phyloP scores from a whole-genome alignment of 2,113 vertebrate species.

The Brachypodius melanocephalos region DNA sequence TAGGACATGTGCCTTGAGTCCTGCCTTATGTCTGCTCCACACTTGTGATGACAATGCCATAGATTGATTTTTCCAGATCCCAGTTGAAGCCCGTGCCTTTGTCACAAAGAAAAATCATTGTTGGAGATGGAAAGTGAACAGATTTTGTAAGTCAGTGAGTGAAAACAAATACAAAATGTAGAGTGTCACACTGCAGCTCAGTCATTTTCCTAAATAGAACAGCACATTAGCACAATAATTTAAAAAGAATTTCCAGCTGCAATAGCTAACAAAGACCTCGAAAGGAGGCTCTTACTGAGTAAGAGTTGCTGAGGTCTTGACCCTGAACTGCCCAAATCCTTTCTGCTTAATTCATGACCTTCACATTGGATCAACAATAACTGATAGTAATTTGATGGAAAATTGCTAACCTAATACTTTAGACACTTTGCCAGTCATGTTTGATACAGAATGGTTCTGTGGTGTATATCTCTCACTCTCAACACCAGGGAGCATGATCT shows the following conservation, averaged over 20 bases:
- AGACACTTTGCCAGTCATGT: not conserved
- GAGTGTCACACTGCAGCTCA: not conserved
- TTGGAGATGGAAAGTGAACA: not conserved
- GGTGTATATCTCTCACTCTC: not conserved
- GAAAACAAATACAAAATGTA: constrained; percentile 7
- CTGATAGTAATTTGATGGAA: constrained; percentile 21
- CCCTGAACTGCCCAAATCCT: not conserved
- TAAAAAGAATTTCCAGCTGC: constrained; percentile 10
- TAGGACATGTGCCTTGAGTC: not conserved
- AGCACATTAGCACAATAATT: not conserved
- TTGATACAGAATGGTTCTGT: constrained; percentile 13
- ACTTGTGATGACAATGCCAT: not conserved
- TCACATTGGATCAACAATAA: constrained; percentile 23
- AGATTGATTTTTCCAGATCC: constrained; percentile 10
- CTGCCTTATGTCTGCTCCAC: not conserved
- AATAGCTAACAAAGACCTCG: not conserved
- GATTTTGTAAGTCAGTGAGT: not conserved
- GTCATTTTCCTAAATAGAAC: not conserved
- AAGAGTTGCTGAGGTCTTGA: not conserved
- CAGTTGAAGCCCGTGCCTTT: not conserved
- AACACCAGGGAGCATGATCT: not conserved
- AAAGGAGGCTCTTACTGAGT: not conserved
- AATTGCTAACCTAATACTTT: not conserved
- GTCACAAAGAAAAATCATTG: constrained; percentile 5
- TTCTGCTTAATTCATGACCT: constrained; percentile 32